These are phyloP conservation scores for Vulpes ferrilata DNA, from an alignment of 2,113 vertebrate genomes.

Conservation along the genomic window DNA sequence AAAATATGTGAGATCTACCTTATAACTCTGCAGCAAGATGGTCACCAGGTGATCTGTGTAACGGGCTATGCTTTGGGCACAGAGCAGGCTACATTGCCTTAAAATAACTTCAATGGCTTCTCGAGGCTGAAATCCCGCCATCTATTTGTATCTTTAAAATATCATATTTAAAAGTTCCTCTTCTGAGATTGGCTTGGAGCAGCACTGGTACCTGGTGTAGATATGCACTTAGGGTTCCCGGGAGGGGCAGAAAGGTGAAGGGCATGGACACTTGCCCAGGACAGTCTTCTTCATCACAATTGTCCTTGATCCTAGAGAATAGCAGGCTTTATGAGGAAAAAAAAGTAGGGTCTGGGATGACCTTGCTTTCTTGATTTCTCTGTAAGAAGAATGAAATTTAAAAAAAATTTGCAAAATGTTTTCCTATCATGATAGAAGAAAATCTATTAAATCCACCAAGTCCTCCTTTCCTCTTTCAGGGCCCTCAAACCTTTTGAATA, in stretches of 20 bases:
- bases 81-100: neutral
- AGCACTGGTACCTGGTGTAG: neutral
- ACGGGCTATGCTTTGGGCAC: neutral
- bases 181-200: neutral
- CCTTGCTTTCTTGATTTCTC: slow-evolving; percentile 14
- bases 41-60: neutral
- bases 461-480: neutral
- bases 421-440: slow-evolving; percentile 1
- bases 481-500: neutral
- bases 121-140: slow-evolving; percentile 15
- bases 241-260: neutral
- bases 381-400: slow-evolving; percentile 11
- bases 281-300: neutral
- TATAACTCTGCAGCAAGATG: neutral
- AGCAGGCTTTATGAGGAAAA: neutral
- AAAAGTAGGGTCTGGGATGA: neutral
- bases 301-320: neutral
- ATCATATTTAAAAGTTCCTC: neutral
- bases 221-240: neutral
- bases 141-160: neutral
- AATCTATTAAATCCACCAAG: neutral
- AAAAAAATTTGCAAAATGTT: neutral
- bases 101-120: neutral
- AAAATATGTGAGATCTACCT: neutral
- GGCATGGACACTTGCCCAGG: neutral